These are phyloP conservation scores for Mormyrops boulengeri DNA, from an alignment of 2,797 vertebrate genomes.

Conservation along the genomic window DNA sequence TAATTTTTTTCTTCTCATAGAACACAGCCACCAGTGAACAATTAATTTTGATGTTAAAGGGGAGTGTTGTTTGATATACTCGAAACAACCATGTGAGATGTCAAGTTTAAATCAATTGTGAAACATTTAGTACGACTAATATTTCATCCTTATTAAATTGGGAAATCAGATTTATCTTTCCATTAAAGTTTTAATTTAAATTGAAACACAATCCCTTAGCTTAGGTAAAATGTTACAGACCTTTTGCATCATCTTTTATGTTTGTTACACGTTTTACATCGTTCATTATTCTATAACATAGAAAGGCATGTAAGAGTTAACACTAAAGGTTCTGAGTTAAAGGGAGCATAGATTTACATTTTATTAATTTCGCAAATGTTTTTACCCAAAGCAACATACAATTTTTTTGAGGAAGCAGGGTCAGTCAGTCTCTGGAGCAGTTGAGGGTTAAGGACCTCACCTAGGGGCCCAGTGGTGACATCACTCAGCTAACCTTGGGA, in stretches of 20 bases:
- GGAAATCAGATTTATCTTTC: not conserved
- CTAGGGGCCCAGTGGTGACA: not conserved
- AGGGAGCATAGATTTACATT: not conserved
- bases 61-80: not conserved
- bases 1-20: not conserved
- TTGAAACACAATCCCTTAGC: not conserved
- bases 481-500: not conserved
- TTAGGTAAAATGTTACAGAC: not conserved
- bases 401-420: not conserved
- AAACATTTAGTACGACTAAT: not conserved
- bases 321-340: not conserved
- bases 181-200: not conserved
- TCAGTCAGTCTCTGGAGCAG: not conserved
- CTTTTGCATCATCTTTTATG: not conserved
- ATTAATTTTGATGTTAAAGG: not conserved
- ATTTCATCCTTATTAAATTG: not conserved
- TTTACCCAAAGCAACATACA: not conserved
- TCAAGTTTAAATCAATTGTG: not conserved
- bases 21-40: not conserved
- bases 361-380: not conserved
- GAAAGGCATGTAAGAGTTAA: not conserved
- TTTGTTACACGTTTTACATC: not conserved
- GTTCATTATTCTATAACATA: not conserved
- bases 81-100: not conserved
- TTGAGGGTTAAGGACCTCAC: not conserved